Percentiles rank a stretch among this genome's conserved stretches.
phyloP scores from a whole-genome alignment of 64 coral and sea anemone genomes.

The Acropora yongei region DNA sequence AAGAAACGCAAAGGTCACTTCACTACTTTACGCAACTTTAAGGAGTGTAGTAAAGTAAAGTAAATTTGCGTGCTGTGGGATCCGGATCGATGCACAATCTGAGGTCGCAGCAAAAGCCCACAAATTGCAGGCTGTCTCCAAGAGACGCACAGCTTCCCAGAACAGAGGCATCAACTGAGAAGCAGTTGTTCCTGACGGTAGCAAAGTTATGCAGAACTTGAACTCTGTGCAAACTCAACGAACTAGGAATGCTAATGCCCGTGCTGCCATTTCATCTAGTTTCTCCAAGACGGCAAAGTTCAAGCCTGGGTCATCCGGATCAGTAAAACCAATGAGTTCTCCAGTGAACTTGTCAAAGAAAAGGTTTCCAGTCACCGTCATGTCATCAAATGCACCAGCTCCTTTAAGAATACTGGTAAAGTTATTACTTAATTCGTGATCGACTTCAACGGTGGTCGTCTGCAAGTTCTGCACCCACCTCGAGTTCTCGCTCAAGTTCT shows the following conservation, averaged over 20 bases:
- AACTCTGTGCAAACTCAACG: background rate
- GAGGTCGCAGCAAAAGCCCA: no score
- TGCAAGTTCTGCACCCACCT: background rate
- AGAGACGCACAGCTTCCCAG: no score
- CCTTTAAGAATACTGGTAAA: conserved; percentile 21
- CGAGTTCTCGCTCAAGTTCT: background rate
- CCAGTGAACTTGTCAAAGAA: background rate
- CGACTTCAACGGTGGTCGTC: background rate
- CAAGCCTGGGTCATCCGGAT: background rate
- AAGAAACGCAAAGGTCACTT: background rate
- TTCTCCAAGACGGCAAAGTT: background rate
- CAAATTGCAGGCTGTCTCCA: no score
- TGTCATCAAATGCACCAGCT: background rate
- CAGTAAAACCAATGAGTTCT: background rate
- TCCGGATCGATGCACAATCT: background rate
- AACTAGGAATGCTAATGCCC: no score
- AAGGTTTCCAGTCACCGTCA: no score
- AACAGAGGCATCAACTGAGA: no score
- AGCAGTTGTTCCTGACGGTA: background rate
- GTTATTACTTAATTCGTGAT: conserved; percentile 10
- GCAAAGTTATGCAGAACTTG: conserved; percentile 9
- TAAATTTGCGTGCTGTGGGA: background rate
- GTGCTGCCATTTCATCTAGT: background rate
- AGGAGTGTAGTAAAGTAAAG: background rate
- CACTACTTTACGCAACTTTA: background rate